These are phyloP conservation scores for Trissonchulus latispiculum DNA, from an alignment of 2,888 invertebrate species.

Conservation along the genomic window DNA sequence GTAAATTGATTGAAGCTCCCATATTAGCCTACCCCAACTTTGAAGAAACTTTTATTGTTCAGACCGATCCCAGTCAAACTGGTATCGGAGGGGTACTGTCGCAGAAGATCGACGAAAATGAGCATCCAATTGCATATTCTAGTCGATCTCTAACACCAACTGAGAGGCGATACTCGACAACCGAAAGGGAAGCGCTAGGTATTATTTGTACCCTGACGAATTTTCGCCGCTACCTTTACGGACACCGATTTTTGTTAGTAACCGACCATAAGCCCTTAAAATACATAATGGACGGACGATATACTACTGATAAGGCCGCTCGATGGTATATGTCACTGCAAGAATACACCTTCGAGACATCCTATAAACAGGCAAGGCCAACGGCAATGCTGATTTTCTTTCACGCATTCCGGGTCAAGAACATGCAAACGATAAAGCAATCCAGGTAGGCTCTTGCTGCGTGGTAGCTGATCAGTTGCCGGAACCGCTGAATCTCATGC, in stretches of 20 bases:
- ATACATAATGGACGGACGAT: not conserved
- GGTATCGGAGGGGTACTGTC: not conserved
- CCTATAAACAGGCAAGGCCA: not conserved
- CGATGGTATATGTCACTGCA: constrained; percentile 16
- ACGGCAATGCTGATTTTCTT: constrained; percentile 15
- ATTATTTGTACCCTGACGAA: constrained; percentile 24
- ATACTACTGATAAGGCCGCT: not conserved
- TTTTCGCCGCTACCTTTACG: constrained; percentile 18
- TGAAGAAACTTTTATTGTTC: not conserved
- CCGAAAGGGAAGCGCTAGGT: constrained; percentile 24
- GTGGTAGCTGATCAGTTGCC: too few relatives aligned
- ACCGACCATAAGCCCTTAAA: constrained; percentile 23
- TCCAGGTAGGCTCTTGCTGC: not conserved
- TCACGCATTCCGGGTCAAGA: not conserved
- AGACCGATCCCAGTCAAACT: not conserved
- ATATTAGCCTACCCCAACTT: not conserved
- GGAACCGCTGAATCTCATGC: too few relatives aligned
- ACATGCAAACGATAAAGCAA: not conserved
- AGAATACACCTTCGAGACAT: constrained; percentile 4
- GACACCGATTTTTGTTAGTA: not conserved
- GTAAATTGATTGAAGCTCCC: not conserved
- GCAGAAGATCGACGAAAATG: not conserved
- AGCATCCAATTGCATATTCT: constrained; percentile 23
- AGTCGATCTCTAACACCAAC: constrained; percentile 17
- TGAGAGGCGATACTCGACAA: constrained; percentile 25